phyloP scores from a whole-genome alignment of 1,140 invertebrate genomes.

The Pseudoatta argentina region DNA sequence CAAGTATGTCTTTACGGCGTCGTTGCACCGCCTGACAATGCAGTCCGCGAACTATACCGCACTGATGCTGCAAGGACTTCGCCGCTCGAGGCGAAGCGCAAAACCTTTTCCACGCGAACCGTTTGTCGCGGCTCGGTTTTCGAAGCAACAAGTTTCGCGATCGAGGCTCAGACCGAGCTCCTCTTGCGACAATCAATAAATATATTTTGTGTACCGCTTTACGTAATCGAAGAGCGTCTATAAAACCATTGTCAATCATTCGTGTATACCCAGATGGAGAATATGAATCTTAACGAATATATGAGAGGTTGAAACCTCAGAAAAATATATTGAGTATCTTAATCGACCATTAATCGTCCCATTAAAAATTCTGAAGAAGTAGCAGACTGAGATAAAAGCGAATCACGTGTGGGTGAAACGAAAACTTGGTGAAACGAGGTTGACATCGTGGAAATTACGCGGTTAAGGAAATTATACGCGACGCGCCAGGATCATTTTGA shows the following conservation, averaged over 20 bases:
- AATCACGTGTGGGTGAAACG: not conserved
- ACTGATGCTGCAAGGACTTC: constrained; percentile 29
- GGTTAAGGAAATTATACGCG: constrained; percentile 40
- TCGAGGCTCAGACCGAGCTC: constrained; percentile 29
- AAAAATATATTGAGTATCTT: not conserved
- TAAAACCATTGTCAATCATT: not conserved
- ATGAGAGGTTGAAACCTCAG: not conserved
- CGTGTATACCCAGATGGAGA: not conserved
- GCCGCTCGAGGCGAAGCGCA: constrained; percentile 24
- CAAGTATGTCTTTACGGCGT: constrained; percentile 60
- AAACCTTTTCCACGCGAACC: constrained; percentile 51
- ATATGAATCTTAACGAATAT: not conserved
- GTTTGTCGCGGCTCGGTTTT: constrained; percentile 39
- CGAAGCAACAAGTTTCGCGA: constrained; percentile 70
- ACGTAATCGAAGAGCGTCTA: not conserved
- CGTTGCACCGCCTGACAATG: constrained; percentile 52
- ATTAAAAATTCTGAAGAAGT: not conserved
- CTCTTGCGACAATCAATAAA: constrained; percentile 24
- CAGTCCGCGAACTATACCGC: constrained; percentile 38
- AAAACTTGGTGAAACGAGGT: not conserved
- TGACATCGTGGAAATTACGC: not conserved
- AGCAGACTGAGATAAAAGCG: not conserved
- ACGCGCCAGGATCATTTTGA: constrained; percentile 33
- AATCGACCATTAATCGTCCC: too few species aligned
- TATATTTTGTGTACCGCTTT: not conserved